Percentiles rank a stretch among this genome's conserved stretches.
Conservation (phyloP, 2,113 vertebrate species). For the Aplodontia rufa region DNA sequence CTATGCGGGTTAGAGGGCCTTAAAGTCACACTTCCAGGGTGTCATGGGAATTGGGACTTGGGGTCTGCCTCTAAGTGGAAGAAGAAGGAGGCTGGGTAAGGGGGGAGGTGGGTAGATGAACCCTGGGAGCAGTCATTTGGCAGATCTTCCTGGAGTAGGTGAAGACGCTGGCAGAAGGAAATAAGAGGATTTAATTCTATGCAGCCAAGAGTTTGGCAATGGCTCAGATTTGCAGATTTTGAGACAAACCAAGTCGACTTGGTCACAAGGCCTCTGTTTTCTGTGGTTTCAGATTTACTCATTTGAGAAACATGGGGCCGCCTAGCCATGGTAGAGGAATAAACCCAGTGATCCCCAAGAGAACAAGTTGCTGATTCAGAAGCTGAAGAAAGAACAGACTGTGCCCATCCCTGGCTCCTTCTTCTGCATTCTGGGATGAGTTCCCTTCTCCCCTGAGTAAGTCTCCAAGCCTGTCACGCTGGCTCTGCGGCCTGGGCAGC, state of each 20-base stretch:
- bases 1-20: neutral
- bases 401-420: neutral
- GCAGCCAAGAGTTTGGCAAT: neutral
- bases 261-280: neutral
- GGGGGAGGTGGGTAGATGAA: fast-evolving
- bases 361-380: conserved; percentile 37
- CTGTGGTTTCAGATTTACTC: conserved; percentile 43
- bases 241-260: neutral
- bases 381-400: neutral
- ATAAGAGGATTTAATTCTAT: neutral
- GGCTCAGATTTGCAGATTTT: neutral
- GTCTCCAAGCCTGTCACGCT: neutral
- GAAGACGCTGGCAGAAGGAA: neutral
- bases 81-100: neutral
- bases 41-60: neutral
- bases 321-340: neutral
- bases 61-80: neutral
- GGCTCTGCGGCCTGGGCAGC: neutral
- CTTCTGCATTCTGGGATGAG: conserved; percentile 29
- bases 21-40: neutral
- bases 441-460: neutral
- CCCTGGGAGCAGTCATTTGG: neutral
- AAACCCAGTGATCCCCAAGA: neutral
- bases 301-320: conserved; percentile 25
- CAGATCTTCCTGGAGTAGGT: neutral